Percentiles rank a stretch among this genome's conserved stretches.
Conservation (phyloP, 2,888 invertebrate species). For the Cactoblastis cactorum region DNA sequence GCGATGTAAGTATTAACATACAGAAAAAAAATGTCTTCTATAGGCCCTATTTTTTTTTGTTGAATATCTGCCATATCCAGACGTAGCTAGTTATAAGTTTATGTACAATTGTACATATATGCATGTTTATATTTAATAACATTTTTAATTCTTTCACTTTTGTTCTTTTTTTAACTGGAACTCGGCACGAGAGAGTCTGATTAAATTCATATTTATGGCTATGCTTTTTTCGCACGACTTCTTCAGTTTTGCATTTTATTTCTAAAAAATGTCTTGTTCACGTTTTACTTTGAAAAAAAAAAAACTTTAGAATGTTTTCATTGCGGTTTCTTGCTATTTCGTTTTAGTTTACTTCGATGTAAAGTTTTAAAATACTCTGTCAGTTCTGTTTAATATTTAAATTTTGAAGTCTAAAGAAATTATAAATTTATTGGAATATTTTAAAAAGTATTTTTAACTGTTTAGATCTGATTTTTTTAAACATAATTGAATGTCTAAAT, state of each 20-base stretch:
- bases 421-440: no score
- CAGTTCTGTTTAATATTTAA: not conserved
- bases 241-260: conserved; percentile 8
- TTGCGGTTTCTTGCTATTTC: not conserved
- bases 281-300: conserved; percentile 4
- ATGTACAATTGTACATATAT: no score
- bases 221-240: not conserved
- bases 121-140: not conserved
- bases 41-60: no score
- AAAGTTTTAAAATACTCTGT: not conserved
- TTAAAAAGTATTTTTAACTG: no score
- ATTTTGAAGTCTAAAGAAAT: no score
- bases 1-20: no score
- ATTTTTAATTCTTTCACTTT: not conserved
- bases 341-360: not conserved
- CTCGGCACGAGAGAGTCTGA: conserved; percentile 13
- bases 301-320: conserved; percentile 1
- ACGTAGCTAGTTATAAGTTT: no score
- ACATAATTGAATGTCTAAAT: no score
- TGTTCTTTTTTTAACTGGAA: conserved; percentile 7
- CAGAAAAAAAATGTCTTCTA: no score
- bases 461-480: no score
- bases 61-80: no score
- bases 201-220: conserved; percentile 13
- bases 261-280: conserved; percentile 4